Base-by-base conservation (phyloP, 2,797 vertebrate species). In the Cygnus olor region DNA sequence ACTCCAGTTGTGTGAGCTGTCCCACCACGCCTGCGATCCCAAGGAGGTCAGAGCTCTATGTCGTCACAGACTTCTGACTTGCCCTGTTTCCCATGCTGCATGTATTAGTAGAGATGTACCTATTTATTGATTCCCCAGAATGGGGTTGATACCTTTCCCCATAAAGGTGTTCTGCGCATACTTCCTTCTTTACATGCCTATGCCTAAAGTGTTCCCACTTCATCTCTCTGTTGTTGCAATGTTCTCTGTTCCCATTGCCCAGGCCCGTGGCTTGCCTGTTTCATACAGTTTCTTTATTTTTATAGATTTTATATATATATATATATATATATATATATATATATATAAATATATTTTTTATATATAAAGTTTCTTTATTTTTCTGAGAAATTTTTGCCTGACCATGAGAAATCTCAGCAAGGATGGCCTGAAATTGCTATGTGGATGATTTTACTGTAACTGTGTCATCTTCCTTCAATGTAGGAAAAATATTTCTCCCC, bases 1-100 rank as follows among this genome's bases (percentile, higher is more conserved):
- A 7, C 5, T 11, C n/a, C 32, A 30, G 24, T 3, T 3, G 1
- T 1, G 1, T 34, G 6, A 40, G 24, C 32, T 13, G 2, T 60
- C 21, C 51, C 34, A 8, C 24, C 7, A 5, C 12, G 9, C 11
- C 15, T 64, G 24, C 64, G 28, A 40, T 14, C 14, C 28, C 19
- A 6, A 10, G 7, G 27, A 36, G 18, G 11, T 49, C 34, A 21
- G 9, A 47, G 47, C 9, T 25, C 24, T 58, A 18, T 64, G 10
- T 85, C 51, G 14, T n/a, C 34, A 10, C 12, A 10, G 22, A 13
- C 19, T 47, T 70, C 38, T 10, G 13, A 4, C 8, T 25, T 10
- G 11, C 22, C 14, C 16, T 45, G 16, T 34, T 15, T 21, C 4
- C 16, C 2, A 3, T 42, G 24, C 24, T 13, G 0, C 4, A 4